Evolutionary conservation across 2,888 invertebrate species (phyloP).

Genomic region (Epirrhoe tristata): DNA sequence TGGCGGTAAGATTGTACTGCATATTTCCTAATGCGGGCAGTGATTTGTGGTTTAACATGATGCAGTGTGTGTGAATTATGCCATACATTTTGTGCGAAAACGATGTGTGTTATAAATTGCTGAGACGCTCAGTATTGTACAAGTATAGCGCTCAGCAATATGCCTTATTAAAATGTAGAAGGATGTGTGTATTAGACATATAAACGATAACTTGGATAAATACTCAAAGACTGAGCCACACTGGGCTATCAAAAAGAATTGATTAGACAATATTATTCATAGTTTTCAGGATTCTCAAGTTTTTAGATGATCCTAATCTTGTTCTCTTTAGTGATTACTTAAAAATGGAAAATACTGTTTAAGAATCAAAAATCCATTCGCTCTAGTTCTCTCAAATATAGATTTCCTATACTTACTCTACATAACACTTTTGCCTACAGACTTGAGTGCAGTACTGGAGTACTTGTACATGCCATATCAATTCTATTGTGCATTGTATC

Average conservation of each 20-base stretch:
- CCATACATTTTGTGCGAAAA: background rate
- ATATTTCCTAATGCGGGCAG: background rate
- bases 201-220: too few relatives aligned
- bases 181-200: too few relatives aligned
- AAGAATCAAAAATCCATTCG: background rate
- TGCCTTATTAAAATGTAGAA: too few relatives aligned
- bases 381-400: background rate
- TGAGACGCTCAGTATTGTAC: too few relatives aligned
- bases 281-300: too few relatives aligned
- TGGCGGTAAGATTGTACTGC: background rate
- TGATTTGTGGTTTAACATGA: background rate
- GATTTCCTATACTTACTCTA: background rate
- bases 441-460: background rate
- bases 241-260: too few relatives aligned
- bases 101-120: too few relatives aligned
- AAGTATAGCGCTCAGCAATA: too few relatives aligned
- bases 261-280: too few relatives aligned
- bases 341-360: background rate
- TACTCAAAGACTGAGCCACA: too few relatives aligned
- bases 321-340: too few relatives aligned
- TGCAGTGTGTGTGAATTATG: background rate
- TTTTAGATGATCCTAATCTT: too few relatives aligned
- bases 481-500: conserved; percentile 43
- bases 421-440: background rate
- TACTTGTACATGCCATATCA: conserved; percentile 16